Conservation (phyloP, 2,113 vertebrate genomes). For the Salvelinus sp. region DNA sequence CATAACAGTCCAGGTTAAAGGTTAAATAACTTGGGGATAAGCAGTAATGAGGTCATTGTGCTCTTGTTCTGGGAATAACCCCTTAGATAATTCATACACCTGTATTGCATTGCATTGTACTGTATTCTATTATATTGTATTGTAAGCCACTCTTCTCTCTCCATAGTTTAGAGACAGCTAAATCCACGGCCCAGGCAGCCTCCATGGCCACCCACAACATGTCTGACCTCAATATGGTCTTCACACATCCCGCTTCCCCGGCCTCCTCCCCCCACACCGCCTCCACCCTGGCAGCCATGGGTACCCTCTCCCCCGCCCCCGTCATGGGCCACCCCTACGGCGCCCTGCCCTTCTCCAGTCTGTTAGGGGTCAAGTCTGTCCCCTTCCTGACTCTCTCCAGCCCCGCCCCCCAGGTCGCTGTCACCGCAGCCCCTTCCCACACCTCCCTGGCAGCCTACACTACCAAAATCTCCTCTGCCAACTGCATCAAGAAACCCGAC, state of each 20-base stretch:
- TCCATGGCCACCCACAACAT: conserved; percentile 75
- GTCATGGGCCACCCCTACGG: conserved; percentile 83
- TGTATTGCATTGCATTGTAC: conserved; percentile 4
- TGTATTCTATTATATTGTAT: background rate
- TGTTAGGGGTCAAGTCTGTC: conserved; percentile 88
- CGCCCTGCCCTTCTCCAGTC: conserved; percentile 86
- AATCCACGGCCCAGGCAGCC: conserved; percentile 90
- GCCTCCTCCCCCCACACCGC: conserved; percentile 67
- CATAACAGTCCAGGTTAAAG: too few species aligned
- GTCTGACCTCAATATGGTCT: conserved; percentile 87
- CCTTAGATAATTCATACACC: too few species aligned
- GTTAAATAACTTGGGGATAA: conserved; percentile 12
- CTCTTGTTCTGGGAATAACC: too few species aligned
- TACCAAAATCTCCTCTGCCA: conserved; percentile 90
- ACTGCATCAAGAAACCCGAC: conserved; percentile 90
- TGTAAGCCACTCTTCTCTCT: conserved; percentile 5
- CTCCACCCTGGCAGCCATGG: conserved; percentile 75
- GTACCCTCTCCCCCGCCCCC: conserved; percentile 76
- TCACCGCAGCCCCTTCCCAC: conserved; percentile 79
- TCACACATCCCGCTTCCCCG: conserved; percentile 79
- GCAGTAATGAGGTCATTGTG: conserved; percentile 41
- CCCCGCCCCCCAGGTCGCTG: conserved; percentile 71
- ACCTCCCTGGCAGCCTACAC: conserved; percentile 83
- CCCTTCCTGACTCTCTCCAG: conserved; percentile 88
- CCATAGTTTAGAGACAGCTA: conserved; percentile 91